Percentiles rank a stretch among this genome's conserved stretches.
Evolutionary conservation across 2,113 vertebrate genomes (phyloP).

Genomic region (Sylvicapra grimmia): DNA sequence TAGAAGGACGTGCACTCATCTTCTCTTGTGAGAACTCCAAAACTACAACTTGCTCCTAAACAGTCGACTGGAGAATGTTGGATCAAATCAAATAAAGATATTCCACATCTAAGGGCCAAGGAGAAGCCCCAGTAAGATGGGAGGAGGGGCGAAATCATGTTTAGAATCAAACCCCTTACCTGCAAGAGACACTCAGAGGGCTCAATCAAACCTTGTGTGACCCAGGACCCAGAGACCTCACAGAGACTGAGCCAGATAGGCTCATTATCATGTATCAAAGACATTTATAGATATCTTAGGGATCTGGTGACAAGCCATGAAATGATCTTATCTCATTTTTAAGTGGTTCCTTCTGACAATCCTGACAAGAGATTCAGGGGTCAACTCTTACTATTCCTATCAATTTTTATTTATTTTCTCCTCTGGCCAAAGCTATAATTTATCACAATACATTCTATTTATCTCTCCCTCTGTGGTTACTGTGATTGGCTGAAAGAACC

Average conservation of each 20-base stretch:
- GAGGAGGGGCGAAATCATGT: not conserved
- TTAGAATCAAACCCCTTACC: not conserved
- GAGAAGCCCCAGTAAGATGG: not conserved
- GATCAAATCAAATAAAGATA: not conserved
- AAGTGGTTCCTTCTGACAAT: not conserved
- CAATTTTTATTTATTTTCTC: not conserved
- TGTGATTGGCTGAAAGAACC: not conserved
- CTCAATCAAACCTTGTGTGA: not conserved
- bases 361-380: not conserved
- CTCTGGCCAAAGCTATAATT: not conserved
- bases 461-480: not conserved
- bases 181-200: not conserved
- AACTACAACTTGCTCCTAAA: not conserved
- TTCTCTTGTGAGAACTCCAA: not conserved
- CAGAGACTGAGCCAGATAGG: not conserved
- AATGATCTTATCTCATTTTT: not conserved
- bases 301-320: not conserved
- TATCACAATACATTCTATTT: not conserved
- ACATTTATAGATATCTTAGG: not conserved
- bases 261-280: not conserved
- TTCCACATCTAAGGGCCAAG: not conserved
- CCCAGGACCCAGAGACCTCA: not conserved
- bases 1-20: accelerated
- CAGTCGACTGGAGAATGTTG: not conserved
- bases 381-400: not conserved